Evolutionary conservation across 2,797 vertebrate genomes (phyloP), one percentile per base, ranked within the genome.

Genomic region (Bradypus variegatus): DNA sequence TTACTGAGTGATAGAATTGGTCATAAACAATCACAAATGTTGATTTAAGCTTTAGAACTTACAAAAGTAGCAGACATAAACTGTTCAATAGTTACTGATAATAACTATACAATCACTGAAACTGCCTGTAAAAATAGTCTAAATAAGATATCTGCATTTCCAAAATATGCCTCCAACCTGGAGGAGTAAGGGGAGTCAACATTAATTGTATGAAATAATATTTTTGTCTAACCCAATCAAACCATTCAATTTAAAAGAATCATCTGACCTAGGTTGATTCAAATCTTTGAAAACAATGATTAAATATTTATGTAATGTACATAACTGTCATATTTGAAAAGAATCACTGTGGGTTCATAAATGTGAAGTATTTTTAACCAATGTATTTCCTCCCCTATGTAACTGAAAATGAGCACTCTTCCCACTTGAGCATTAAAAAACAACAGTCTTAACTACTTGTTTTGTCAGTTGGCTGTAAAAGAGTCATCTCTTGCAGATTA

Each of bases 361-460:
- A 94, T 69, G 15, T 86, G 48, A 86, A 92, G 50, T 80, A 89
- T 60, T 93, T 76, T 92, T 88, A 86, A 80, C 36, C 41, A 85
- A 73, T 50, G 77, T 94, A 50, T 81, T 90, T 86, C 15, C 25
- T 87, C 19, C 21, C 7, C 13, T 77, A 15, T 89, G 19, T 72
- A 86, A 65, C 53, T 93, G 50, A 78, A 92, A 91, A 90, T 69
- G 81, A 88, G 65, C 16, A 38, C 14, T 86, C 38, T 41, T 91
- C 15, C n/a, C 21, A 75, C 53, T 88, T 69, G 93, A 48, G 45
- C 81, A 85, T 88, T 55, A 67, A 48, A 75, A 80, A 31, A 29
- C n/a, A 65, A 73, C 2, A 75, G 41, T 45, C 11, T 50, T 2
- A n/a, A n/a, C n/a, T n/a, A n/a, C n/a, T 77, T 41, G 0, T 90